Evolutionary conservation across 2,113 vertebrate species (phyloP).

Genomic region (Neomonachus schauinslandi): DNA sequence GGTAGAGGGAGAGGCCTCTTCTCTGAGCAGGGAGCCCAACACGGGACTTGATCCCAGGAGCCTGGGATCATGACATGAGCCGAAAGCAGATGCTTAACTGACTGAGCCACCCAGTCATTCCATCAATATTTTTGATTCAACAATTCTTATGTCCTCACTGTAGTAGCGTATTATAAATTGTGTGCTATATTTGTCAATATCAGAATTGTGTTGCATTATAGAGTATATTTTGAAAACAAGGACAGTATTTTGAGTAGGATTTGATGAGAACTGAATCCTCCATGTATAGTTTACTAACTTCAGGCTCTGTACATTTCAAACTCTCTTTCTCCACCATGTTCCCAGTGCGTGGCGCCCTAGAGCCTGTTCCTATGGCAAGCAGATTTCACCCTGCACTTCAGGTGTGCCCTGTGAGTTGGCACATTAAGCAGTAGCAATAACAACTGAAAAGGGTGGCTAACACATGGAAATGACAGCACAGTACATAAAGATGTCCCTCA

Average conservation of each 20-base stretch:
- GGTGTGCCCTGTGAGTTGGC: background rate
- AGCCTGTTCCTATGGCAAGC: background rate
- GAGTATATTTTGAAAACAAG: background rate
- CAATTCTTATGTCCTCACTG: background rate
- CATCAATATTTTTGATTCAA: background rate
- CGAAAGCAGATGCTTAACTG: no score
- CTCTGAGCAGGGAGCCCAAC: no score
- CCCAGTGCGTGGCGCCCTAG: background rate
- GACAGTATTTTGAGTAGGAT: background rate
- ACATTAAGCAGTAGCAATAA: background rate
- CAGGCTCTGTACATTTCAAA: background rate
- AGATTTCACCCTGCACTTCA: background rate
- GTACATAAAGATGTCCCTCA: background rate
- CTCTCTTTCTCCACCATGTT: background rate
- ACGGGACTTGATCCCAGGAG: no score
- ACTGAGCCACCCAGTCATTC: no score
- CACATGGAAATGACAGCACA: background rate
- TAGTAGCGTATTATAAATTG: background rate
- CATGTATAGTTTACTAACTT: background rate
- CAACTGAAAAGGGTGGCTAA: background rate
- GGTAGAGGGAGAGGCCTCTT: no score
- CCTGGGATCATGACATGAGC: no score
- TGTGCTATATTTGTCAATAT: background rate
- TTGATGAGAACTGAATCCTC: background rate
- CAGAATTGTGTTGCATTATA: background rate